Base-by-base conservation (phyloP, 2,113 vertebrate species). In the Dipodomys spectabilis region DNA sequence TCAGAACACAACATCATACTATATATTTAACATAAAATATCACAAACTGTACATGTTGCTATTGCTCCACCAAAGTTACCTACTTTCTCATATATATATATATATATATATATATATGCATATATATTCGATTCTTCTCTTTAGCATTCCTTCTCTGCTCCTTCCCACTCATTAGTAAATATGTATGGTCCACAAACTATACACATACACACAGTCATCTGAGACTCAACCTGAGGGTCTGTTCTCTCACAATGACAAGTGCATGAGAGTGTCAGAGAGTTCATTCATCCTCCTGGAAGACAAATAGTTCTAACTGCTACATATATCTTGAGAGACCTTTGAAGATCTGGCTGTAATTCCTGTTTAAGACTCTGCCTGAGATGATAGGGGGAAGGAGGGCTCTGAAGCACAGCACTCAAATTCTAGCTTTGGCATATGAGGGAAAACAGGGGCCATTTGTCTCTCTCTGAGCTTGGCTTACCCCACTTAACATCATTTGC, bases 271-370 rank as follows among this genome's bases (percentile, higher is more conserved):
- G 4, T n/a, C 16, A 7, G n/a, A 73, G 22, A 68, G 10, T 18
- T 20, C 20, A 91, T 4, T 35, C 72, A 49, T 67, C 69, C 9
- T 4, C 22, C 60, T 9, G 30, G 6, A 16, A 28, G 53, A 86
- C 49, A n/a, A 83, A 78, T 27, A 57, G 19, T n/a, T 86, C 71
- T 20, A 20, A 28, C 11, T 77, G 85, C n/a, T 74, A n/a, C 68
- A 57, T 88, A 69, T 82, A 78, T 73, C 71, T 91, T n/a, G n/a
- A 91, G 23, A 39, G 62, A 60, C 67, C 32, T 82, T 92, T 62
- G 65, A 64, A 79, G 68, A 9, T 35, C 82, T 62, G 62, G 25
- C 53, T 77, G 20, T 25, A 60, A 28, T 81, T 88, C 22, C 68
- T 72, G 3, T 45, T 77, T 75, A 69, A 92, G 39, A 71, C 5